Conservation (phyloP, 1,140 invertebrate genomes). For the Zelostemma sp. region DNA sequence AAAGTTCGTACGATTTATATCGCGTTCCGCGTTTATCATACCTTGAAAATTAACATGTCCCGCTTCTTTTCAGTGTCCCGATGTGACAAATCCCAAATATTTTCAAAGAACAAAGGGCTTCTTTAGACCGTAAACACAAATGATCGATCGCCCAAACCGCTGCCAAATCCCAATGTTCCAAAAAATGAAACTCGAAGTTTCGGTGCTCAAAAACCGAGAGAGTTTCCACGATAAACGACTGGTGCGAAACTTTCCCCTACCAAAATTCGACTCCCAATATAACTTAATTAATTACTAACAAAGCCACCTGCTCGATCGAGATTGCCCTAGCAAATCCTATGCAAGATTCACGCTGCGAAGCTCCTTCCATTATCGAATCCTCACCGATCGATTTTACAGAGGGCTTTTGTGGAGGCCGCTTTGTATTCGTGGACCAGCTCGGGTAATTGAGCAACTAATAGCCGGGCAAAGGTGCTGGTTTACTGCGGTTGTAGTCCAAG, state of each 20-base stretch:
- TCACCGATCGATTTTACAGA: constrained; percentile 20
- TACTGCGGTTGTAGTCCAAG: constrained; percentile 16
- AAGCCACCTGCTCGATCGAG: constrained; percentile 15
- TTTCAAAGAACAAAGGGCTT: constrained; percentile 13
- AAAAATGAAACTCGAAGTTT: no score
- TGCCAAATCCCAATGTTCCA: no score
- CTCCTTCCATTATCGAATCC: constrained; percentile 31
- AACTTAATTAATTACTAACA: constrained; percentile 16
- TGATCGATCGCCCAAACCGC: background rate
- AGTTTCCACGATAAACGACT: no score
- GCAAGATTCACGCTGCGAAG: constrained; percentile 10
- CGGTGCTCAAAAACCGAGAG: no score
- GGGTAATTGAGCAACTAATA: constrained; percentile 32
- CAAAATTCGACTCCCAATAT: no score
- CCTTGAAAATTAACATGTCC: constrained; percentile 13
- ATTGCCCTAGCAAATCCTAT: constrained; percentile 22
- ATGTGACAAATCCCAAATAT: constrained; percentile 1
- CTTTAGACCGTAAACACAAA: constrained; percentile 12
- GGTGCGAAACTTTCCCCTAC: no score
- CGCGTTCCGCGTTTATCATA: constrained; percentile 13
- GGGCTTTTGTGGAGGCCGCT: constrained; percentile 21
- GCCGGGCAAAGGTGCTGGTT: constrained; percentile 19
- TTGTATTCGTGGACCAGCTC: constrained; percentile 20
- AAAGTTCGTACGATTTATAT: constrained; percentile 7
- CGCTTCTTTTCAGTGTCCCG: constrained; percentile 8